Conservation (phyloP, 2,888 invertebrate genomes). For the Drosophila falleni region DNA sequence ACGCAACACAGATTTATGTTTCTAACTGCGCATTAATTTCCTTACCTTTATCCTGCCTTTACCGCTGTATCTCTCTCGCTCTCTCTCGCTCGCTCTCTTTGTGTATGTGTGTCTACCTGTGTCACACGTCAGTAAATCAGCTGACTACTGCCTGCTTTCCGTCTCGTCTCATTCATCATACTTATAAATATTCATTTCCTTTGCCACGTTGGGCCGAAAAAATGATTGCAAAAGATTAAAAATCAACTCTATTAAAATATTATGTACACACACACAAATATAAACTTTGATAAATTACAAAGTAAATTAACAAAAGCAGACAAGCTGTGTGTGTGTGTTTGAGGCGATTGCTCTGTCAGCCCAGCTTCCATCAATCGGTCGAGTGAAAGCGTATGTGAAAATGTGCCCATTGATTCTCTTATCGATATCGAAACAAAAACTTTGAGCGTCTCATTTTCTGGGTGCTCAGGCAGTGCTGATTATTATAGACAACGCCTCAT, state of each 20-base stretch:
- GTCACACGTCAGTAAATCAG: slow-evolving; percentile 80
- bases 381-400: slow-evolving; percentile 44
- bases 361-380: slow-evolving; percentile 40
- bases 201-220: slow-evolving; percentile 44
- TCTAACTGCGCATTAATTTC: slow-evolving; percentile 81
- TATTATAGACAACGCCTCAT: slow-evolving; percentile 84
- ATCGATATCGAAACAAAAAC: slow-evolving; percentile 46
- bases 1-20: slow-evolving; percentile 76
- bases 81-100: slow-evolving; percentile 6
- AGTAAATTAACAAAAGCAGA: slow-evolving; percentile 73
- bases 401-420: slow-evolving; percentile 19
- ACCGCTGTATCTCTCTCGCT: slow-evolving; percentile 18
- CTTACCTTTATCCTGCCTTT: slow-evolving; percentile 74
- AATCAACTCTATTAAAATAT: slow-evolving; percentile 83
- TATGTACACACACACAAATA: slow-evolving; percentile 2
- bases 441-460: slow-evolving; percentile 67
- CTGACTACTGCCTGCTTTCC: slow-evolving; percentile 53
- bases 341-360: slow-evolving; percentile 42
- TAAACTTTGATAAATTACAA: slow-evolving; percentile 80
- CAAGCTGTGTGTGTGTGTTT: slow-evolving; percentile 4
- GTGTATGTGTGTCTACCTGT: slow-evolving; percentile 44
- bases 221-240: slow-evolving; percentile 83
- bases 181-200: slow-evolving; percentile 82
- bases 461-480: slow-evolving; percentile 65
- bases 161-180: slow-evolving; percentile 75